Evolutionary conservation across 2,888 invertebrate genomes (phyloP).

Genomic region (Frankliniella intonsa): DNA sequence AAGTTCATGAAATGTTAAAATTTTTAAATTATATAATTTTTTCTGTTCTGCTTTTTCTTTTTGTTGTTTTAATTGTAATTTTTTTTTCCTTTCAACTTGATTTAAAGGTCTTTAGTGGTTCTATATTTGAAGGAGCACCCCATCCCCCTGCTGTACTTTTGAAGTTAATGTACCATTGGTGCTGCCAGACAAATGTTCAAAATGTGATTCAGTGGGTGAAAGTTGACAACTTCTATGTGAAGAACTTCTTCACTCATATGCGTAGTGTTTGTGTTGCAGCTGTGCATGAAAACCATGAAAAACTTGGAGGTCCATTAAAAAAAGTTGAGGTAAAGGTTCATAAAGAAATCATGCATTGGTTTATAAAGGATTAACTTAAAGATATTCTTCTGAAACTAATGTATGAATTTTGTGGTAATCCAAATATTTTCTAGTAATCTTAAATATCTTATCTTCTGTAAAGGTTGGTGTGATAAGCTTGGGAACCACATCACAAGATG

Average conservation of each 20-base stretch:
- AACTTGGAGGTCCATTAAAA: conserved; percentile 67
- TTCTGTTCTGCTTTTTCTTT: conserved; percentile 14
- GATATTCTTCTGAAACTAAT: no score
- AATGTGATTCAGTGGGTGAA: conserved; percentile 87
- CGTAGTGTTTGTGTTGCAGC: conserved; percentile 75
- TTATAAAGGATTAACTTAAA: no score
- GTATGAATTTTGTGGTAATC: not conserved
- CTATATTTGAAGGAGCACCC: conserved; percentile 79
- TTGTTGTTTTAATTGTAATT: not conserved
- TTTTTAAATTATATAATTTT: conserved; percentile 4
- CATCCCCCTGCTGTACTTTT: conserved; percentile 77
- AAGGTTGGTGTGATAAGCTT: conserved; percentile 77
- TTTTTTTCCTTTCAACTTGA: not conserved
- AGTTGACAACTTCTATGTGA: conserved; percentile 65
- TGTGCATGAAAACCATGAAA: conserved; percentile 68
- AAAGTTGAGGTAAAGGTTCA: conserved; percentile 58
- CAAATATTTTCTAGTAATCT: not conserved
- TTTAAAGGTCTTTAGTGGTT: conserved; percentile 65
- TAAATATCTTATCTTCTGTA: conserved; percentile 30
- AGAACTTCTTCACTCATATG: conserved; percentile 64
- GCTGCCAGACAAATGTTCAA: conserved; percentile 82
- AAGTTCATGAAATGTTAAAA: not conserved
- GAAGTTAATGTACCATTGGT: conserved; percentile 86
- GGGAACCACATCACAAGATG: conserved; percentile 78
- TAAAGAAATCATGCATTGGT: conserved; percentile 20